Conservation (phyloP, 2,113 vertebrate species). For the Mola mola region DNA sequence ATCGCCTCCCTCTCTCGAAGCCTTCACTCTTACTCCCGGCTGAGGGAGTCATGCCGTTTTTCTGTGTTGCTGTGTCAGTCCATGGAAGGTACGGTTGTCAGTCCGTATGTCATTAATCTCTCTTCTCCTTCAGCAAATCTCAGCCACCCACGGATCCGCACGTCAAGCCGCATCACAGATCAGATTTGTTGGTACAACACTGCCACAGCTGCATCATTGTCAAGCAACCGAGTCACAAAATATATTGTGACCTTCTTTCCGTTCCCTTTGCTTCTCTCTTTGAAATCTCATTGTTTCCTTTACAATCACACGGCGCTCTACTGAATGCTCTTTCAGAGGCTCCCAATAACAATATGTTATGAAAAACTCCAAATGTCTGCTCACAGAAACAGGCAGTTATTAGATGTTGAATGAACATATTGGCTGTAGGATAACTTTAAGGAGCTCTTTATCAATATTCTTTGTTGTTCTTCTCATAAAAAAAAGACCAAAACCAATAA, state of each 20-base stretch:
- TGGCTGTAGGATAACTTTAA: too few relatives aligned
- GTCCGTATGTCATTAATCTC: constrained; percentile 57
- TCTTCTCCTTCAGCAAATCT: constrained; percentile 43
- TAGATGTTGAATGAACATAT: too few relatives aligned
- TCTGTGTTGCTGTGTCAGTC: constrained; percentile 6
- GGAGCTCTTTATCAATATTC: too few relatives aligned
- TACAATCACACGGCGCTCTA: not conserved
- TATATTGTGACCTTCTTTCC: constrained; percentile 1
- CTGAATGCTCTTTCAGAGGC: not conserved
- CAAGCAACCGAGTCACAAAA: constrained; percentile 11
- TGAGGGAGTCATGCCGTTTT: constrained; percentile 23
- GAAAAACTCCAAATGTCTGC: not conserved
- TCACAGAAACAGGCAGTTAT: too few relatives aligned
- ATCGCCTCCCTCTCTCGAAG: constrained; percentile 14
- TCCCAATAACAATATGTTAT: not conserved
- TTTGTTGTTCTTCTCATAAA: too few relatives aligned
- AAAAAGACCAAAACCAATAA: too few relatives aligned
- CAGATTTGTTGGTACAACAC: constrained; percentile 50
- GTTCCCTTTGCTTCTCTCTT: too few relatives aligned
- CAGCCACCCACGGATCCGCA: constrained; percentile 52
- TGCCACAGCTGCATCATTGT: constrained; percentile 29
- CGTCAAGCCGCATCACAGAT: constrained; percentile 49
- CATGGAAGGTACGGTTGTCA: constrained; percentile 48
- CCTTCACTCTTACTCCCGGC: constrained; percentile 7
- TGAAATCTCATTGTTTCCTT: not conserved